Percentiles rank a stretch among this genome's conserved stretches.
phyloP scores from a whole-genome alignment of 2,797 vertebrate species.

The Lacerta bilineata region DNA sequence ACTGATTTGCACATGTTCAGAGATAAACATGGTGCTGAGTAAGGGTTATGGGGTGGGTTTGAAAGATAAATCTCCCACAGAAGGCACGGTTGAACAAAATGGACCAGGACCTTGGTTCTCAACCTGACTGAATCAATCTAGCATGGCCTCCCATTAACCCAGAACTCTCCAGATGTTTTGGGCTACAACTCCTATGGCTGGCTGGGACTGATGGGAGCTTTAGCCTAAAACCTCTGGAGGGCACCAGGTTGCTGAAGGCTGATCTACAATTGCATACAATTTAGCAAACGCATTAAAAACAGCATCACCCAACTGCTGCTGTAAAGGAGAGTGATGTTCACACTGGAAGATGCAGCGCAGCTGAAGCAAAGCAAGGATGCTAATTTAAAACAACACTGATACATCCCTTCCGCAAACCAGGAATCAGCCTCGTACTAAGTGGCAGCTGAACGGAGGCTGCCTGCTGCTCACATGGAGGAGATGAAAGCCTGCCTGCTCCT shows the following conservation, averaged over 20 bases:
- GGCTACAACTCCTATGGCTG: too few relatives aligned
- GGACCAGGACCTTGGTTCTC: neutral
- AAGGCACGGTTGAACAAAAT: too few relatives aligned
- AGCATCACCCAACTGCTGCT: neutral
- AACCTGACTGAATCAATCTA: neutral
- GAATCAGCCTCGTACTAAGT: neutral
- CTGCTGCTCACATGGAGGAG: neutral
- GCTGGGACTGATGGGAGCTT: too few relatives aligned
- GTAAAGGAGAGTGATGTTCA: neutral
- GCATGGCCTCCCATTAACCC: too few relatives aligned
- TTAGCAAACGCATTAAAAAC: neutral
- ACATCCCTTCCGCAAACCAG: neutral
- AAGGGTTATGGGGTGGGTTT: neutral
- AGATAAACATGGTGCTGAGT: too few relatives aligned
- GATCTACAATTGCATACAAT: too few relatives aligned
- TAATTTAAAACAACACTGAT: rapidly evolving
- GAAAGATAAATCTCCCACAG: too few relatives aligned
- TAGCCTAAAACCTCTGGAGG: too few relatives aligned
- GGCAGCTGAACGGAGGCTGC: rapidly evolving
- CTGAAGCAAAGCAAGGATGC: neutral
- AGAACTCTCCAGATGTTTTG: too few relatives aligned
- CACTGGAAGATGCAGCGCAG: neutral
- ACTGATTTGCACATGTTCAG: neutral
- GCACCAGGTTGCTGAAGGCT: too few relatives aligned
- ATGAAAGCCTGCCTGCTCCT: neutral